Conservation (phyloP, 2,797 vertebrate genomes). For the Sebastes nivosus region DNA sequence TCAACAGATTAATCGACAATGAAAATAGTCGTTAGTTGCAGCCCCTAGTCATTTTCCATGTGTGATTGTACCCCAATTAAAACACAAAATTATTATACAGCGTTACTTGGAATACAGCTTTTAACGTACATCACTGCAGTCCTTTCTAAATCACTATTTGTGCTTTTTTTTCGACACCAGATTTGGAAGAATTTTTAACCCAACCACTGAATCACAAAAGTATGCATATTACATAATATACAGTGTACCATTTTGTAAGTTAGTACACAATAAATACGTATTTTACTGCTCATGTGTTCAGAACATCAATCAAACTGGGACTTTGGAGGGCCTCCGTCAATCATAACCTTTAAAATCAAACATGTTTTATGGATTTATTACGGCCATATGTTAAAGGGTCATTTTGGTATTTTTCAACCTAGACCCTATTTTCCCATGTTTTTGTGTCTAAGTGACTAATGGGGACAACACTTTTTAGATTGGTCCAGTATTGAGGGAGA, state of each 20-base stretch:
- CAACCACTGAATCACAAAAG: not conserved
- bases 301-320: not conserved
- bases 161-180: constrained; percentile 30
- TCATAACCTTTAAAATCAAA: not conserved
- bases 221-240: not conserved
- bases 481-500: too few species aligned
- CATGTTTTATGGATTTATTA: not conserved
- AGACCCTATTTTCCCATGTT: too few species aligned
- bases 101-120: not conserved
- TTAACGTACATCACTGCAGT: not conserved
- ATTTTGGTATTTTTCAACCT: too few species aligned
- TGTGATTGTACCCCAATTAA: not conserved
- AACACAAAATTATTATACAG: not conserved
- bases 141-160: constrained; percentile 21
- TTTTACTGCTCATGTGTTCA: not conserved
- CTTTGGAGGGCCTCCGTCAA: not conserved
- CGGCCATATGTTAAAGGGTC: not conserved
- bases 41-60: not conserved
- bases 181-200: constrained; percentile 23
- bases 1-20: too few species aligned
- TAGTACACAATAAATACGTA: constrained; percentile 3
- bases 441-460: too few species aligned
- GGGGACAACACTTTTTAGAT: too few species aligned
- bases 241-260: not conserved
- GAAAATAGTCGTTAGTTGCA: too few species aligned